These are phyloP conservation scores for Adrianichthys oophorus DNA, from an alignment of 2,797 vertebrate genomes.

Conservation along the genomic window DNA sequence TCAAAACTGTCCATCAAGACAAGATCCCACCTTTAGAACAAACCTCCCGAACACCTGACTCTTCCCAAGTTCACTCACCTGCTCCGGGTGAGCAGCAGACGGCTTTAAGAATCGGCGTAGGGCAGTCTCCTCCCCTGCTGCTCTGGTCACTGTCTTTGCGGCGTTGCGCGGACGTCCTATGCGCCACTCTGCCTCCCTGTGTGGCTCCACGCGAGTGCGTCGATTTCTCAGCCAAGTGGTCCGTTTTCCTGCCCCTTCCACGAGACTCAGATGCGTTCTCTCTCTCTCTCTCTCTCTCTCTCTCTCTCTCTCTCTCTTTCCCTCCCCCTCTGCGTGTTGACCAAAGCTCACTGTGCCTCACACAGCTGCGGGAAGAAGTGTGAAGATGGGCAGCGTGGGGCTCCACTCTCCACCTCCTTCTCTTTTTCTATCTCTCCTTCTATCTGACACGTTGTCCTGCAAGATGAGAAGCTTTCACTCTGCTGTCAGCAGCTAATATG, in stretches of 20 bases:
- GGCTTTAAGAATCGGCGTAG: slow-evolving; percentile 44
- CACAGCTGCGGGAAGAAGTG: slow-evolving; percentile 74
- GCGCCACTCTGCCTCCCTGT: slow-evolving; percentile 52
- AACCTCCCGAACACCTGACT: slow-evolving; percentile 25
- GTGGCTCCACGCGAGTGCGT: slow-evolving; percentile 54
- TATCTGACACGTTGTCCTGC: slow-evolving; percentile 36
- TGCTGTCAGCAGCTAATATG: slow-evolving; percentile 37
- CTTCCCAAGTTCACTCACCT: slow-evolving; percentile 76
- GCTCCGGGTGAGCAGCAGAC: slow-evolving; percentile 54
- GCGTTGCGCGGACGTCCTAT: slow-evolving; percentile 46
- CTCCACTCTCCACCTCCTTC: slow-evolving; percentile 49
- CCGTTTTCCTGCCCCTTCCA: slow-evolving; percentile 67
- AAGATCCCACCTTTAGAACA: slow-evolving; percentile 15
- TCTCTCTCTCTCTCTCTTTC: slow-evolving; percentile 53
- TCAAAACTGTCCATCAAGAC: background rate
- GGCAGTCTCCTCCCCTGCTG: slow-evolving; percentile 30
- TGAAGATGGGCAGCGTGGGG: slow-evolving; percentile 66
- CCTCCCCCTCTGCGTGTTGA: background rate
- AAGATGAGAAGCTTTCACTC: slow-evolving; percentile 27
- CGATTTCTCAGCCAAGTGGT: slow-evolving; percentile 66
- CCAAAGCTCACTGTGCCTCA: slow-evolving; percentile 58
- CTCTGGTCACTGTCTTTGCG: slow-evolving; percentile 36
- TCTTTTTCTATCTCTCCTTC: slow-evolving; percentile 33
- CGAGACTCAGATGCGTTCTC: slow-evolving; percentile 61
- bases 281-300: slow-evolving; percentile 53